Evolutionary conservation across 2,113 vertebrate genomes (phyloP).

Genomic region (Calonectris borealis): DNA sequence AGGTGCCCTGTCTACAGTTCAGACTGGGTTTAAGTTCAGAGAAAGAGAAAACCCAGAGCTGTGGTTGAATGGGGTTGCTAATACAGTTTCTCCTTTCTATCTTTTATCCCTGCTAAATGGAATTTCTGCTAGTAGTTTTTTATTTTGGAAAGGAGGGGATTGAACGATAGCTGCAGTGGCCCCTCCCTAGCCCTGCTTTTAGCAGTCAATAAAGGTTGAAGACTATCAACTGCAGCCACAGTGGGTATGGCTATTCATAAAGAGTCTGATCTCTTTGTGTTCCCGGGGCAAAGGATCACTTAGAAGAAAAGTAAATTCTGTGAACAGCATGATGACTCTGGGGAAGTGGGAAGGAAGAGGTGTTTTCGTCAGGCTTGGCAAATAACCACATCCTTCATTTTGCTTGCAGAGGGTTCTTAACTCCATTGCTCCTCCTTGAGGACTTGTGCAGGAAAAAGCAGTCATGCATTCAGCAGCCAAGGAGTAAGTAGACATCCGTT

Average conservation of each 20-base stretch:
- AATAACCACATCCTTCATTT: not conserved
- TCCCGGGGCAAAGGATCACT: not conserved
- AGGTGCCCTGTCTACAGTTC: not conserved
- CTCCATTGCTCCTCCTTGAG: not conserved
- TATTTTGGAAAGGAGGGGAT: not conserved
- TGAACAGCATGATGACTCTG: not conserved
- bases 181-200: not conserved
- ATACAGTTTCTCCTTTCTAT: not conserved
- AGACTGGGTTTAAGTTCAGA: not conserved
- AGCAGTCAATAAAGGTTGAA: not conserved
- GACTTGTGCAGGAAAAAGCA: not conserved
- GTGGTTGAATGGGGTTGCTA: not conserved
- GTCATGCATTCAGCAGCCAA: rapidly evolving
- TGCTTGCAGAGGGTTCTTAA: not conserved
- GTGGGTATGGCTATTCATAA: not conserved
- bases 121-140: not conserved
- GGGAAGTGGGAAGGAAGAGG: not conserved
- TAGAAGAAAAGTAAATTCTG: not conserved
- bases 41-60: not conserved
- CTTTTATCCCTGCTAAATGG: not conserved
- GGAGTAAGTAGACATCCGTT: not conserved
- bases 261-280: not conserved
- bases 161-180: not conserved
- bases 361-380: not conserved
- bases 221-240: not conserved